Base-by-base conservation (phyloP, 2,113 vertebrate species). In the Motacilla alba region DNA sequence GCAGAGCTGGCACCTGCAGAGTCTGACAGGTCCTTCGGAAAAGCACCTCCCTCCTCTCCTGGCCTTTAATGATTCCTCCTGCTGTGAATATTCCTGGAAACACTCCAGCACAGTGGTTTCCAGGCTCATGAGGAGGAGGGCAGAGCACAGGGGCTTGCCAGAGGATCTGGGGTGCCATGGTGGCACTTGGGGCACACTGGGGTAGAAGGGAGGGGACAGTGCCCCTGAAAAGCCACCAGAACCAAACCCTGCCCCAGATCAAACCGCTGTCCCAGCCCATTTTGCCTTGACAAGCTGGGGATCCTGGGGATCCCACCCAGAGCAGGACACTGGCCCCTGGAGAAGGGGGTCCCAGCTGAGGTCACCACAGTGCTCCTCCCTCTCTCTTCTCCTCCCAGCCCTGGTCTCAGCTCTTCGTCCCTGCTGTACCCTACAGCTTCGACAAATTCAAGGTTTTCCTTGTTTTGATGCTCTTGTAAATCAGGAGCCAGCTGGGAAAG, bases 101-200 rank as follows among this genome's bases (percentile, higher is more conserved):
- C 4, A n/a, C 50, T 11, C 15, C 35, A 7, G 47, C 7, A 37
- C 73, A 56, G 7, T 5, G 74, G 2, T 44, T 68, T 47, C 24
- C 74, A 73, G 62, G 2, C 2, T 31, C 11, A 6, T 8, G 37
- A 30, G n/a, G 31, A 53, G 60, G 69, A 50, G 19, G 15, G 63
- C 66, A 28, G 59, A 31, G 4, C 13, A 15, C 13, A 2, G 30
- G 23, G 52, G 10, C 44, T 56, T 47, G 74, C 70, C 24, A 56
- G 31, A 64, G 76, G 58, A 39, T 20, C 28, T 15, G 26, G 60
- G 63, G 63, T 52, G 68, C 59, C 0, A 1, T 1, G 4, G 19
- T 6, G n/a, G 47, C 24, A 6, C 58, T 13, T 14, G 0, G 3
- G 26, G 15, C 62, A 10, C 52, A 46, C n/a, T 0, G 0, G 52